Conservation (phyloP, 2,888 invertebrate genomes). For the Thyatira batis region DNA sequence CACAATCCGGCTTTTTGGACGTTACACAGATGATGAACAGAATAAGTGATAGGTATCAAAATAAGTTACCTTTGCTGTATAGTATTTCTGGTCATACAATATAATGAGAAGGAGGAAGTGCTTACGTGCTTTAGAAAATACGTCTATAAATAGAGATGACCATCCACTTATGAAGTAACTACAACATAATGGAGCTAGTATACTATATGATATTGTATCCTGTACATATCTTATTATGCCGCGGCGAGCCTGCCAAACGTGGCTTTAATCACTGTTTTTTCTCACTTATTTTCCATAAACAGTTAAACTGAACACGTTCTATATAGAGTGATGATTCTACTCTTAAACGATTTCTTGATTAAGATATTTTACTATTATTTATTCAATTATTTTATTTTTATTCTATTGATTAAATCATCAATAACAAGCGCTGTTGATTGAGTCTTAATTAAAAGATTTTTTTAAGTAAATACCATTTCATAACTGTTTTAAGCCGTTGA, state of each 20-base stretch:
- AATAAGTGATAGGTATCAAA: neutral
- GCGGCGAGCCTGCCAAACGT: neutral
- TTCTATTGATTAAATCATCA: neutral
- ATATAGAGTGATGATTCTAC: neutral
- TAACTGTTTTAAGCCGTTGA: neutral
- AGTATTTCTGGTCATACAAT: slow-evolving; percentile 12
- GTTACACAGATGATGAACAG: no score
- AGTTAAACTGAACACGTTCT: neutral
- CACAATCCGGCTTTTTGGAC: no score
- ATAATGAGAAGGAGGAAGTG: slow-evolving; percentile 48
- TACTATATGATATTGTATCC: slow-evolving; percentile 13
- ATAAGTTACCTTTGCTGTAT: no score
- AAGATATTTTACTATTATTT: neutral
- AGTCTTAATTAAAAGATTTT: slow-evolving; percentile 1
- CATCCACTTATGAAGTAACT: slow-evolving; percentile 25
- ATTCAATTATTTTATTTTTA: neutral
- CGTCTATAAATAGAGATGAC: slow-evolving; percentile 47
- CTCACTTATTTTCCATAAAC: slow-evolving; percentile 1
- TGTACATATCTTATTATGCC: neutral
- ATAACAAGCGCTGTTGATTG: slow-evolving; percentile 2
- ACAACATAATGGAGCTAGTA: slow-evolving; percentile 15
- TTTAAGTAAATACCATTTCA: neutral
- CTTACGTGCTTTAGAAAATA: slow-evolving; percentile 46
- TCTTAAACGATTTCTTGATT: neutral
- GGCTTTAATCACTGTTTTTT: neutral